phyloP scores from a whole-genome alignment of 2,888 invertebrate genomes.

The Harpalus rubripes region DNA sequence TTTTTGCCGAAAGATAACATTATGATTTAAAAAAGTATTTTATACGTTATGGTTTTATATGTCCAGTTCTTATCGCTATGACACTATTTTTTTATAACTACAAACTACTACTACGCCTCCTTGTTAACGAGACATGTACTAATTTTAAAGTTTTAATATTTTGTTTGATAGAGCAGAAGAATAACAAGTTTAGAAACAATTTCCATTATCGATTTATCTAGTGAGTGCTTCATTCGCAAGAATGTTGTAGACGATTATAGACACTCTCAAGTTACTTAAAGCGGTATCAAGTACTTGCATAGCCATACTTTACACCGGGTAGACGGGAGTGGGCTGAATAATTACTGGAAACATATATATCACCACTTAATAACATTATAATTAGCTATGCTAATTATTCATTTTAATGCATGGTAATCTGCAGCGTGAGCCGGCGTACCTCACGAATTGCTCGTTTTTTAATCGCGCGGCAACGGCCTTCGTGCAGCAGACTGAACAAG shows the following conservation, averaged over 20 bases:
- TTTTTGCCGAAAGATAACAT: no score
- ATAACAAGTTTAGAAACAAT: background rate
- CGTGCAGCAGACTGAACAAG: conserved; percentile 14
- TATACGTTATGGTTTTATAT: no score
- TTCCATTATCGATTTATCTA: conserved; percentile 3
- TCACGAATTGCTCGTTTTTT: conserved; percentile 64
- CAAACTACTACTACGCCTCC: no score
- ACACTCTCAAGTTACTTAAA: conserved; percentile 22
- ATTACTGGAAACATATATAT: conserved; percentile 68
- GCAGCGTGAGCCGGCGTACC: conserved; percentile 50
- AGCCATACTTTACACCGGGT: conserved; percentile 15
- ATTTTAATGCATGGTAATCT: conserved; percentile 68
- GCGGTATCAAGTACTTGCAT: conserved; percentile 12
- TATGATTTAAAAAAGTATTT: no score
- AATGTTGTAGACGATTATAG: conserved; percentile 10
- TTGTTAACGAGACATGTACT: background rate
- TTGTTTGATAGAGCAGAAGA: background rate
- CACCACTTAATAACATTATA: conserved; percentile 68
- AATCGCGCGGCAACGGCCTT: conserved; percentile 52
- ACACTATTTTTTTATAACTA: no score
- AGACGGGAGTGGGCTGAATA: conserved; percentile 65
- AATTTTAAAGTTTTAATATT: background rate
- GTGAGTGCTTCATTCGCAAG: background rate
- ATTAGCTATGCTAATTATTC: conserved; percentile 67
- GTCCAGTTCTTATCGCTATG: no score